Base-by-base conservation (phyloP, 2,113 vertebrate species). In the Anhinga rufa region DNA sequence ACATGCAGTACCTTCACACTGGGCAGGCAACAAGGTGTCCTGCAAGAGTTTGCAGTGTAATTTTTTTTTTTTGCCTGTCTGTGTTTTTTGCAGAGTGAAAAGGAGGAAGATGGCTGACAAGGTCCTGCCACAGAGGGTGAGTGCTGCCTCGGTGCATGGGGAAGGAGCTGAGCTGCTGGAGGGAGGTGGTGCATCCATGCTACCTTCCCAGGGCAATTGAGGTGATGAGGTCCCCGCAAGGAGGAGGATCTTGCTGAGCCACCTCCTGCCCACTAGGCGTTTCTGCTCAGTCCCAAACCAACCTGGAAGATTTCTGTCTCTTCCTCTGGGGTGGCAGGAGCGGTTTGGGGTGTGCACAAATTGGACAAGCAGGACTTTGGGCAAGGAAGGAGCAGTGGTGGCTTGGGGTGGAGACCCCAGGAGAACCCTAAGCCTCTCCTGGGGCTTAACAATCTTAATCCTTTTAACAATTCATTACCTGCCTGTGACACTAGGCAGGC, bases 71-170 rank as follows among this genome's bases (percentile, higher is more conserved):
- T 10, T 20, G 18, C 22, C 34, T 6, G 3, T 83, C 14, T 36
- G 9, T 61, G 70, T 15, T 82, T 75, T 57, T 92, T 97, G 71
- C 95, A 99, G 99, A 94, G 94, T 99, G 74, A 99, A 99, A 95
- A 98, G 99, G 97, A 99, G 99, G 94, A 99, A 99, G 98, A 99
- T 99, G 99, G 99, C 99, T 34, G 99, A 99, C 98, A 99, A 99
- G 97, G 99, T 99, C 97, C 98, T 99, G 92, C 99, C 99, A 12
- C 99, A 99, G 97, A 98, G 99, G 98, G 99, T 99, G 98, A 98
- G 99, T 97, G 55, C 74, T 18, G 6, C 64, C 54, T 55, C 1
- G 2, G 61, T 18, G 29, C 0, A 0, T 28, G 48, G 44, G 51
- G 21, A 32, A 17, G 64, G 57, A 26, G 38, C 54, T 28, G 77